Base-by-base conservation (phyloP, 1,140 invertebrate species). In the Temnothorax nylanderi region DNA sequence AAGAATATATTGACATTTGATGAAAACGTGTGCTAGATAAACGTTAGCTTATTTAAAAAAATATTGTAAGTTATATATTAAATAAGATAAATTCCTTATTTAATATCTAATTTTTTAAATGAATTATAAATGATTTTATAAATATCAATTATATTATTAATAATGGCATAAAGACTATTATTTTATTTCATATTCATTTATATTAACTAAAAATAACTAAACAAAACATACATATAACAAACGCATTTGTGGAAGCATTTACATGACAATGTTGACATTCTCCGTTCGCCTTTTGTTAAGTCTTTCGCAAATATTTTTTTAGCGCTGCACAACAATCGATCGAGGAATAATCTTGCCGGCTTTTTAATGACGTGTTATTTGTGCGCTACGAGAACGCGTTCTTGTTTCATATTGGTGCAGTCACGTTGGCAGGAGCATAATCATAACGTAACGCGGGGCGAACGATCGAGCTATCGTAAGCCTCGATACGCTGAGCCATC, bases 381-480 rank as follows among this genome's bases (percentile, higher is more conserved):
- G 65, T 7, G 47, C 47, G 16, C 13, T 21, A 5, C 56, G 26
- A 26, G 26, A 26, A 26, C 26, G 76, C 76, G 49, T 44, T 32
- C 41, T 72, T 51, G 18, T 72, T 74, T 82, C 41, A 44, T 32
- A 56, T 81, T 34, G 49, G 16, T 69, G 78, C 51, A 32, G 34
- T 72, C 49, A 82, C 78, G 80, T 74, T 74, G 80, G 67, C 54
- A 18, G 18, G 18, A 58, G 58, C 88, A 71, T 88, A 88, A 81
- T 87, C 86, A 74, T 85, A 76, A 81, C 74, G 75, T 87, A 88
- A 88, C 87, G 47, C 75, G 58, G 41, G 34, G 44, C 64, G 47
- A 74, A 32, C 76, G 87, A 74, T 88, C 86, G 69, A 87, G 72
- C 67, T 88, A 74, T 75, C 86, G 78, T 71, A 56, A 51, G 86